These are phyloP conservation scores for Drosophila lacertosa DNA, from an alignment of 1,140 invertebrate species.

Conservation along the genomic window DNA sequence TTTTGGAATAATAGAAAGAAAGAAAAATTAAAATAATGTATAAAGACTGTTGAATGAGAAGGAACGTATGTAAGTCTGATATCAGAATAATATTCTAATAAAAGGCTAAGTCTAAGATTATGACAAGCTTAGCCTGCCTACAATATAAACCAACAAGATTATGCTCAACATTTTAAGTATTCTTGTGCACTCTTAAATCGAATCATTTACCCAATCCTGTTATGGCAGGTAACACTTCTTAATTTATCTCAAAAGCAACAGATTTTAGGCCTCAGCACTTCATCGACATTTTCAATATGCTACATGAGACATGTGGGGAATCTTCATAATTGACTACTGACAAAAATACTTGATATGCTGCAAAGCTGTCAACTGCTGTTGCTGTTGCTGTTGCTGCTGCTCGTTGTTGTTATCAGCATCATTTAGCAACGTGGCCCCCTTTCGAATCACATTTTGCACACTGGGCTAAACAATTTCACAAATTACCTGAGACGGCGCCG, in stretches of 20 bases:
- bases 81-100: too few species aligned
- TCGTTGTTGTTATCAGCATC: constrained; percentile 38
- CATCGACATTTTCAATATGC: constrained; percentile 20
- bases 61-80: too few species aligned
- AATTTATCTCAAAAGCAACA: not conserved
- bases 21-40: too few species aligned
- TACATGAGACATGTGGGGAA: constrained; percentile 14
- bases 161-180: too few species aligned
- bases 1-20: too few species aligned
- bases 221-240: not conserved
- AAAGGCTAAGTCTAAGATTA: too few species aligned
- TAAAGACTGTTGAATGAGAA: too few species aligned
- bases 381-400: too few species aligned
- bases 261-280: constrained; percentile 1
- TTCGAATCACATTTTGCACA: constrained; percentile 21
- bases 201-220: not conserved
- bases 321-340: constrained; percentile 41
- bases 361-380: constrained; percentile 45
- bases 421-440: constrained; percentile 3
- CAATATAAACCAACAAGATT: too few species aligned
- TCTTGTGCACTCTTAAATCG: too few species aligned
- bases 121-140: too few species aligned
- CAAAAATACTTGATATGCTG: constrained; percentile 44
- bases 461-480: constrained; percentile 10
- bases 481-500: constrained; percentile 11